phyloP scores from a whole-genome alignment of 2,113 vertebrate species.

The Nesogale talazaci region DNA sequence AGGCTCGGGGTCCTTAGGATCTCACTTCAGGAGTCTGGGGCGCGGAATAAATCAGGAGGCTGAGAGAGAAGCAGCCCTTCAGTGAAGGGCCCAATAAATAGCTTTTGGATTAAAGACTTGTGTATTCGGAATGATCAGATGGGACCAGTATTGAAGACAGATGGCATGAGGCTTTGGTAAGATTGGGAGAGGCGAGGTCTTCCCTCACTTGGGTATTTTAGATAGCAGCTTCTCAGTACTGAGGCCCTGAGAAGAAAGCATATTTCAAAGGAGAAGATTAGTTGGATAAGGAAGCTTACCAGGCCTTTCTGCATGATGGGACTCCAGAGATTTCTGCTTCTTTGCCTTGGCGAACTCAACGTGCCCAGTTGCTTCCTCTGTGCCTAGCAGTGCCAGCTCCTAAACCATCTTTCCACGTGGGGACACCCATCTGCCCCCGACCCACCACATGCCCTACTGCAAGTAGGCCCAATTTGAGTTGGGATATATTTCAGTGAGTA shows the following conservation, averaged over 20 bases:
- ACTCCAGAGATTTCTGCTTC: neutral
- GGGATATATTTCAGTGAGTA: constrained; percentile 50
- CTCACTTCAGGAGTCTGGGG: neutral
- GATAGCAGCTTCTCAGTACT: neutral
- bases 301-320: neutral
- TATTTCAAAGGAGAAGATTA: neutral
- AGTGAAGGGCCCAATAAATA: constrained; percentile 1
- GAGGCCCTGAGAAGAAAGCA: constrained; percentile 18
- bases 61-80: constrained; percentile 28
- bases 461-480: neutral
- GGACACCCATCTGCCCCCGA: neutral
- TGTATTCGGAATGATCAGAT: neutral
- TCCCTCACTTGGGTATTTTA: neutral
- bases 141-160: constrained; percentile 27
- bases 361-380: neutral
- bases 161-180: neutral
- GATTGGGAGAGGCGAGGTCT: neutral
- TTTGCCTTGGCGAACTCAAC: neutral
- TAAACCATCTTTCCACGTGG: neutral
- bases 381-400: neutral
- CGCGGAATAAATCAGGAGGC: neutral
- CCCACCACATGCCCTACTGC: neutral
- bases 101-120: constrained; percentile 18
- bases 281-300: neutral
- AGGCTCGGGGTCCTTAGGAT: neutral